Conservation (phyloP, 92 coral and sea anemone species). For the Phenganax subtilis region DNA sequence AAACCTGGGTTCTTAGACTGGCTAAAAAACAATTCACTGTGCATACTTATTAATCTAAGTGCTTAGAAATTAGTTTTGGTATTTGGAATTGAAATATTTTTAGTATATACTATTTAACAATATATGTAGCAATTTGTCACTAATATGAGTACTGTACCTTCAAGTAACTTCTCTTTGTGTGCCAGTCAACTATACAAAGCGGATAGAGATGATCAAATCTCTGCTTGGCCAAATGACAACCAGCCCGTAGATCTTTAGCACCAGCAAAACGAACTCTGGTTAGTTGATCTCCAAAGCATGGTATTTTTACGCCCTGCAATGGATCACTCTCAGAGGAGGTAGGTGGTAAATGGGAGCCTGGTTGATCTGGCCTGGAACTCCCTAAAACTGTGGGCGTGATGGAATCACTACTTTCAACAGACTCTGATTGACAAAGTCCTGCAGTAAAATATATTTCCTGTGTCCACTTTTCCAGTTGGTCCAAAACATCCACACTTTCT, state of each 20-base stretch:
- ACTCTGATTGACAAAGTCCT: background rate
- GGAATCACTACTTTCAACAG: background rate
- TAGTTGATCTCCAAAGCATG: slow-evolving; percentile 28
- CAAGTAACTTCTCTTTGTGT: no score
- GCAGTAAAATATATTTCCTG: slow-evolving; percentile 7
- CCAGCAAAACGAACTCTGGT: slow-evolving; percentile 31
- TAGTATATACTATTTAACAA: no score
- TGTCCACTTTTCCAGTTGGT: slow-evolving; percentile 31
- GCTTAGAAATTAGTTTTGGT: no score
- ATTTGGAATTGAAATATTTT: no score
- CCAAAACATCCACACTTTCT: slow-evolving; percentile 20
- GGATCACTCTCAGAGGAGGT: background rate
- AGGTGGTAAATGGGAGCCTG: slow-evolving; percentile 9
- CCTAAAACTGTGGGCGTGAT: background rate
- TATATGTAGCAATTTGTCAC: no score
- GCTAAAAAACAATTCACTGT: no score
- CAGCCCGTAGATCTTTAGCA: slow-evolving; percentile 15
- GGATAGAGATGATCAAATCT: slow-evolving; percentile 21
- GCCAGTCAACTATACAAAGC: no score
- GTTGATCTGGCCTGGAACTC: background rate
- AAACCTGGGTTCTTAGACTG: no score
- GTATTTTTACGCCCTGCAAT: slow-evolving; percentile 4
- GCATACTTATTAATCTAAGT: no score
- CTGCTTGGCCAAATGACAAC: slow-evolving; percentile 26
- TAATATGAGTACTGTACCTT: no score